Percentiles rank a stretch among this genome's conserved stretches.
Evolutionary conservation across 2,113 vertebrate species (phyloP).

Genomic region (Sturnira hondurensis): DNA sequence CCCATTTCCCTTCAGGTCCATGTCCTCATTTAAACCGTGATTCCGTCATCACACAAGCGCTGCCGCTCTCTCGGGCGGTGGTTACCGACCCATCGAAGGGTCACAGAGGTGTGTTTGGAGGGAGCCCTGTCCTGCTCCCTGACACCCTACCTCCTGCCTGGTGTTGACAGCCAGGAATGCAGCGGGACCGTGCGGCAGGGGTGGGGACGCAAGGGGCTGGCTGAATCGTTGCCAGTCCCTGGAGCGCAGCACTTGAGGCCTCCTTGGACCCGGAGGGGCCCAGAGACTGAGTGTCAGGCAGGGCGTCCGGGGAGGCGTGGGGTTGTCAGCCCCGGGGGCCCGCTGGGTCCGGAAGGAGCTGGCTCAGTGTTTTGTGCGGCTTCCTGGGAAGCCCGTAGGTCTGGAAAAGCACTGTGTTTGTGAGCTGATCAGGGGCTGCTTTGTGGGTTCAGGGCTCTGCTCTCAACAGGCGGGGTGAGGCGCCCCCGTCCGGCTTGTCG

Average conservation of each 20-base stretch:
- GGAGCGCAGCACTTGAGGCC: not conserved
- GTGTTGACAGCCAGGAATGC: fast-evolving
- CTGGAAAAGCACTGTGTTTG: not conserved
- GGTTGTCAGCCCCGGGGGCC: fast-evolving
- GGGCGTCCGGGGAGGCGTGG: too few species aligned
- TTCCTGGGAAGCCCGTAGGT: not conserved
- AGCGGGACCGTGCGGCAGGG: fast-evolving
- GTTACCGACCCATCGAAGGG: fast-evolving
- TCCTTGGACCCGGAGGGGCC: too few species aligned
- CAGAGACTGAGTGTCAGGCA: not conserved
- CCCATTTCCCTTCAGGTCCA: not conserved
- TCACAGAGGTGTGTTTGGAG: fast-evolving
- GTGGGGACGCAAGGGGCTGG: not conserved
- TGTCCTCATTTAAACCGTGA: fast-evolving
- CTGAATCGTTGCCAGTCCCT: not conserved
- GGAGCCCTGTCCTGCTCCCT: fast-evolving
- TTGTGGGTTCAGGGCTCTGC: not conserved
- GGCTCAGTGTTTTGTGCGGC: fast-evolving
- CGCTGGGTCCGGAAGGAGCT: not conserved
- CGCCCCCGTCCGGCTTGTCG: fast-evolving
- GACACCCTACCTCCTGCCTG: fast-evolving
- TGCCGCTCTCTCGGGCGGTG: fast-evolving
- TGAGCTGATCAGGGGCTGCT: not conserved
- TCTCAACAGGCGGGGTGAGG: fast-evolving
- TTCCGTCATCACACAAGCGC: fast-evolving